Percentiles rank a stretch among this genome's conserved stretches.
Conservation (phyloP, 2,888 invertebrate species). For the Amiota minor region DNA sequence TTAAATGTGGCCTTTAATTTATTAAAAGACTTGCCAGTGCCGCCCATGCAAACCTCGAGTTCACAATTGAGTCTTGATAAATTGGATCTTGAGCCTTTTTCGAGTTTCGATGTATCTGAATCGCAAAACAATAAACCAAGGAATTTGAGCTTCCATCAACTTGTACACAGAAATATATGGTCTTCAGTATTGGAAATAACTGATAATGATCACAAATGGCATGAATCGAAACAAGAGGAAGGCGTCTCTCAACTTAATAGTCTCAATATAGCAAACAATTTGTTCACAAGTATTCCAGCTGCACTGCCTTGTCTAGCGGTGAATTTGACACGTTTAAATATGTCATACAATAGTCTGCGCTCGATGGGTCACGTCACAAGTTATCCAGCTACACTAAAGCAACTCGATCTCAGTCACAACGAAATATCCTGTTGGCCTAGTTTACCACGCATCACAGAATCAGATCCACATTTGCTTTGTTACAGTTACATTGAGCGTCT, state of each 20-base stretch:
- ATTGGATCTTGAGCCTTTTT: conserved; percentile 64
- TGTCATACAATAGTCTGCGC: conserved; percentile 88
- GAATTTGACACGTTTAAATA: conserved; percentile 87
- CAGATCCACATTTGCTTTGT: conserved; percentile 82
- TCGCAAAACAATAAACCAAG: conserved; percentile 57
- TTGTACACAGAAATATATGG: conserved; percentile 87
- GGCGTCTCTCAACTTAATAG: conserved; percentile 80
- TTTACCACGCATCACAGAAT: conserved; percentile 80
- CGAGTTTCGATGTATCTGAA: conserved; percentile 55
- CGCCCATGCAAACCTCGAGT: conserved; percentile 71
- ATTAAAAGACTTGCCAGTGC: conserved; percentile 82
- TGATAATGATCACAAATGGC: conserved; percentile 78
- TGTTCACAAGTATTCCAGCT: conserved; percentile 89
- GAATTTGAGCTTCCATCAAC: conserved; percentile 72
- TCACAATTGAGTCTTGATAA: conserved; percentile 69
- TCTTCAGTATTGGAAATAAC: conserved; percentile 79
- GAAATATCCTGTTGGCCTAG: conserved; percentile 93
- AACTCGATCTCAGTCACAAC: conserved; percentile 94
- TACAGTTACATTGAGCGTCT: conserved; percentile 76
- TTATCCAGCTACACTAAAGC: conserved; percentile 90
- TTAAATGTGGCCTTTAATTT: conserved; percentile 92
- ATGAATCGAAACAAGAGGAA: conserved; percentile 75
- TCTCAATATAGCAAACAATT: conserved; percentile 92
- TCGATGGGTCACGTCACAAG: conserved; percentile 91
- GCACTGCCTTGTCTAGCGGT: conserved; percentile 93